Percentiles rank a stretch among this genome's conserved stretches.
Conservation (phyloP, 1,140 invertebrate genomes). For the Microplitis demolitor region DNA sequence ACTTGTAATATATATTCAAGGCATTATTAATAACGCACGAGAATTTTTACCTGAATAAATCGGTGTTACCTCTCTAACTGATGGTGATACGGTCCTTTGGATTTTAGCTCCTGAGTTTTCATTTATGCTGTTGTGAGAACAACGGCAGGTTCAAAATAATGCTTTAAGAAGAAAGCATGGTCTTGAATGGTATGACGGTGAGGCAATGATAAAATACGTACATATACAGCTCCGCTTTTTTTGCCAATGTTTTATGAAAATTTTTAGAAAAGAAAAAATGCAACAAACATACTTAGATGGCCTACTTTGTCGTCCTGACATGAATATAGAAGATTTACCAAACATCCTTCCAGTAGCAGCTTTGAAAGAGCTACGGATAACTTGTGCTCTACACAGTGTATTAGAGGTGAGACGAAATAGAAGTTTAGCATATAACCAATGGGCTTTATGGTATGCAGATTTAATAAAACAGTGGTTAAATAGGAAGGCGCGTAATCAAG, state of each 20-base stretch:
- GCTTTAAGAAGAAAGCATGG: neutral
- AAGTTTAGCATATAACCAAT: neutral
- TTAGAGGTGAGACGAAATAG: neutral
- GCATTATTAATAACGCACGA: neutral
- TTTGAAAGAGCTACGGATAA: neutral
- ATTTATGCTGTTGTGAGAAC: neutral
- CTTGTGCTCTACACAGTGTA: neutral
- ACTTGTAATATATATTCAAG: slow-evolving; percentile 1
- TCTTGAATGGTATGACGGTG: neutral
- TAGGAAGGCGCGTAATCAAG: neutral
- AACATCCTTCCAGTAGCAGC: neutral
- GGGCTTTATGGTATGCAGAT: neutral
- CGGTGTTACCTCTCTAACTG: neutral
- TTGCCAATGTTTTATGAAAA: neutral
- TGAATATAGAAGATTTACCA: neutral
- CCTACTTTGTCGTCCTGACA: neutral
- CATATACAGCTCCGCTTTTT: neutral
- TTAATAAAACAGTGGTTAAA: no score
- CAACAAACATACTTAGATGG: neutral
- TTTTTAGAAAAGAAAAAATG: neutral
- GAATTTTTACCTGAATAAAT: slow-evolving; percentile 17
- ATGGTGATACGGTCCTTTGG: neutral
- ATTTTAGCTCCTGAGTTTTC: neutral
- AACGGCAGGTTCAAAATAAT: neutral
- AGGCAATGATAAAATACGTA: neutral